Percentiles rank a stretch among this genome's conserved stretches.
phyloP scores from a whole-genome alignment of 2,113 vertebrate species.

The Gymnogyps californianus region DNA sequence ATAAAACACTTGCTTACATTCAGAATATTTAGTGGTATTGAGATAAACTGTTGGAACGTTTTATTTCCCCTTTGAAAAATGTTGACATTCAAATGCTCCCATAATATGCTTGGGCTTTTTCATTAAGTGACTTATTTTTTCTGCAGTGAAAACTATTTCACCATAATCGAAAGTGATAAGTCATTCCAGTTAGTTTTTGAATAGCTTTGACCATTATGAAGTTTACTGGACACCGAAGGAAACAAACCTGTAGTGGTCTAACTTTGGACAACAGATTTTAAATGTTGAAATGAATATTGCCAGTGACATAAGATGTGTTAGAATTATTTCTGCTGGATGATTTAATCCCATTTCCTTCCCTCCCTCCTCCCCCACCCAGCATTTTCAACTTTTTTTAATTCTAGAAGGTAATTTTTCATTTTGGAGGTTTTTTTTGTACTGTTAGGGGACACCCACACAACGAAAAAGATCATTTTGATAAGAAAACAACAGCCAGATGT shows the following conservation, averaged over 20 bases:
- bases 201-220: neutral
- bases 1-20: neutral
- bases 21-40: neutral
- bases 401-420: neutral
- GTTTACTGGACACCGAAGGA: neutral
- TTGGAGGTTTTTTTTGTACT: neutral
- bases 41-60: neutral
- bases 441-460: neutral
- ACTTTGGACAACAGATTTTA: neutral
- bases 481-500: neutral
- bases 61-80: neutral
- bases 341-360: neutral
- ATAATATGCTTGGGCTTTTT: neutral
- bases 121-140: neutral
- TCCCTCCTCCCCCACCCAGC: fast-evolving
- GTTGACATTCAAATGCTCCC: neutral
- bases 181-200: neutral
- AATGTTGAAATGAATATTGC: neutral
- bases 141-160: neutral
- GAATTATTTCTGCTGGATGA: neutral
- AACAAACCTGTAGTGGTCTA: neutral
- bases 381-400: neutral
- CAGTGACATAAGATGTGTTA: neutral
- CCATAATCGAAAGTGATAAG: neutral
- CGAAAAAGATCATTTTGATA: neutral